These are phyloP conservation scores for Pangasius larnaudii DNA, from an alignment of 2,797 vertebrate species.

Conservation along the genomic window DNA sequence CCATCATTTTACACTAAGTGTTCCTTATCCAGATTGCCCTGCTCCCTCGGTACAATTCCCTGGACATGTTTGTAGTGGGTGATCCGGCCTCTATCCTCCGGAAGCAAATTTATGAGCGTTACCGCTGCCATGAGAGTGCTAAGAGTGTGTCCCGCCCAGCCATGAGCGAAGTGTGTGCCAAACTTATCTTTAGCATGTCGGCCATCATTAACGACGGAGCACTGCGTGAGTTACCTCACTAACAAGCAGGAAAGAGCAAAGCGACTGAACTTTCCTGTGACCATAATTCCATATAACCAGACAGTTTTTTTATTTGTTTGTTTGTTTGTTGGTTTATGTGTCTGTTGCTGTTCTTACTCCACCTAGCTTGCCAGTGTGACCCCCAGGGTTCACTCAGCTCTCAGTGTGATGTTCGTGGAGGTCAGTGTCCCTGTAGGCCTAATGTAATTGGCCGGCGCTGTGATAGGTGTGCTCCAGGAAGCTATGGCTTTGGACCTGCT, in stretches of 20 bases:
- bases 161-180: constrained; percentile 83
- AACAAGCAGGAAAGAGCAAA: not conserved
- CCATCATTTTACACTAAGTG: not conserved
- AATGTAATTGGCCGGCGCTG: constrained; percentile 86
- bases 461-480: constrained; percentile 85
- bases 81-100: constrained; percentile 80
- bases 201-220: constrained; percentile 87
- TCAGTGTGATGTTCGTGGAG: constrained; percentile 85
- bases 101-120: constrained; percentile 86
- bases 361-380: constrained; percentile 88
- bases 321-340: not conserved
- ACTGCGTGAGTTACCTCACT: constrained; percentile 76
- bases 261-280: not conserved
- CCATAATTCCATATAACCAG: not conserved
- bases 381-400: constrained; percentile 90
- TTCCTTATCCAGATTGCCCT: constrained; percentile 79
- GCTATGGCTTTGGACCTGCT: constrained; percentile 86
- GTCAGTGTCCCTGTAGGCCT: constrained; percentile 89
- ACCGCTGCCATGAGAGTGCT: constrained; percentile 86
- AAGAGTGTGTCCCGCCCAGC: constrained; percentile 72
- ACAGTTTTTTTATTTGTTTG: not conserved
- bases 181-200: constrained; percentile 89
- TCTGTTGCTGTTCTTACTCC: constrained; percentile 1
- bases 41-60: constrained; percentile 84
- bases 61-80: constrained; percentile 92